Base-by-base conservation (phyloP, 1,140 invertebrate genomes). In the Brachionus asplanchnoidis region DNA sequence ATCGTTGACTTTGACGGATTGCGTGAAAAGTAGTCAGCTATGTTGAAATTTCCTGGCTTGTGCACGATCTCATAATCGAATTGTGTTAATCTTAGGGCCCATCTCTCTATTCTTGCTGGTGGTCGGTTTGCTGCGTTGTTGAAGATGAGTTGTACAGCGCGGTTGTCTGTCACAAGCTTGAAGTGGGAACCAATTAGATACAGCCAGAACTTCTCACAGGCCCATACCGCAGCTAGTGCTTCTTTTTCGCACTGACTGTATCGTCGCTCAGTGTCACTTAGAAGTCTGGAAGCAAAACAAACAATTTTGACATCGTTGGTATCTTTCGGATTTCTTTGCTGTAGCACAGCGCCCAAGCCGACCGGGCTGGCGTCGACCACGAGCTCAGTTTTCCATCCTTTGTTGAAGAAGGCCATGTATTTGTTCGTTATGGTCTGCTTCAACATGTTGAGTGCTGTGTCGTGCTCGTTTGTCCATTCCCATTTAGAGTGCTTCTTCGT, bases 331-430 rank as follows among this genome's bases (percentile, higher is more conserved):
- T 28, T 28, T 28, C 26, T 28, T 28, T 28, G 26, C 26, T 28
- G 26, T 28, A 28, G 36, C 1, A 92, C 89, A 1, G 89, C 90
- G n/a, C 90, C 90, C 4, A 91, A 20, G 0, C 89, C 90, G 65
- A 86, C 86, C 5, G 87, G 85, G 26, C 86, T 88, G 12, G 90
- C 85, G 44, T 86, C 84, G 6, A 75, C 70, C 8, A 44, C 26
- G 0, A 75, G 6, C 26, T 75, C 42, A n/a, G 70, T 44, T 12
- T 36, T 20, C 70, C 70, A 75, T 23, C 1, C 6, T 23, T 36
- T 36, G 28, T 75, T 75, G 70, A 75, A 75, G 26, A 12, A 75
- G n/a, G 56, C 56, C 56, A 60, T 60, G n/a, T 60, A 26, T 17
- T 60, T 26, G 23, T 26, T 60, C n/a, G 56, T 20, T 12, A 60